Conservation (phyloP, 2,113 vertebrate genomes). For the Murina feae region DNA sequence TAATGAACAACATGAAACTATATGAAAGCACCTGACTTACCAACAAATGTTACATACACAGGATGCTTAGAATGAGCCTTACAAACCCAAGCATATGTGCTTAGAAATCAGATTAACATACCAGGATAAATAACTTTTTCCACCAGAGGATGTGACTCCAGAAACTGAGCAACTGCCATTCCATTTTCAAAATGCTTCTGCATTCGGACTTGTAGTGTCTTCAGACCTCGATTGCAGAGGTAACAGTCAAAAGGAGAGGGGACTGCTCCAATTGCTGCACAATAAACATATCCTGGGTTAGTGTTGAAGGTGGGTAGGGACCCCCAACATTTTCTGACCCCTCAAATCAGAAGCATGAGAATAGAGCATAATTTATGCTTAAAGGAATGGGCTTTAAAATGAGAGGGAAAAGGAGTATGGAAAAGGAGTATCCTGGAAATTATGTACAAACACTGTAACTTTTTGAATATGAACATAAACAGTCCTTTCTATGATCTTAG, state of each 20-base stretch:
- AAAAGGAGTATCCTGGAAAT: neutral
- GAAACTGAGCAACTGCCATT: constrained; percentile 85
- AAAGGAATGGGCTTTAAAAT: neutral
- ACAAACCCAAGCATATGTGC: neutral
- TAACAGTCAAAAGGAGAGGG: constrained; percentile 95
- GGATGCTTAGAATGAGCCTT: neutral
- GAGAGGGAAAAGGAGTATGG: neutral
- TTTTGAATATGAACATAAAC: neutral
- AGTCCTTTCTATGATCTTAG: neutral
- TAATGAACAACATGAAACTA: neutral
- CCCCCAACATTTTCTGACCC: neutral
- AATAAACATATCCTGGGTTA: neutral
- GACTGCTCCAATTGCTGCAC: constrained; percentile 87
- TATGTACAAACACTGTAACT: neutral
- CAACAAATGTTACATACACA: neutral
- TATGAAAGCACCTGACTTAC: neutral
- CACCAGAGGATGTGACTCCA: constrained; percentile 86
- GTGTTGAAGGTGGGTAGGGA: neutral
- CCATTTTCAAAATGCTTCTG: constrained; percentile 90
- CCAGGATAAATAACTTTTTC: constrained; percentile 93
- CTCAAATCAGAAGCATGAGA: neutral
- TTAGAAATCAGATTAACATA: constrained; percentile 55
- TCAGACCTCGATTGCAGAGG: constrained; percentile 91
- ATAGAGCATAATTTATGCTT: neutral
- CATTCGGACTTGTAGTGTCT: constrained; percentile 93